phyloP scores from a whole-genome alignment of 2,113 vertebrate genomes.

The Phodopus roborovskii region DNA sequence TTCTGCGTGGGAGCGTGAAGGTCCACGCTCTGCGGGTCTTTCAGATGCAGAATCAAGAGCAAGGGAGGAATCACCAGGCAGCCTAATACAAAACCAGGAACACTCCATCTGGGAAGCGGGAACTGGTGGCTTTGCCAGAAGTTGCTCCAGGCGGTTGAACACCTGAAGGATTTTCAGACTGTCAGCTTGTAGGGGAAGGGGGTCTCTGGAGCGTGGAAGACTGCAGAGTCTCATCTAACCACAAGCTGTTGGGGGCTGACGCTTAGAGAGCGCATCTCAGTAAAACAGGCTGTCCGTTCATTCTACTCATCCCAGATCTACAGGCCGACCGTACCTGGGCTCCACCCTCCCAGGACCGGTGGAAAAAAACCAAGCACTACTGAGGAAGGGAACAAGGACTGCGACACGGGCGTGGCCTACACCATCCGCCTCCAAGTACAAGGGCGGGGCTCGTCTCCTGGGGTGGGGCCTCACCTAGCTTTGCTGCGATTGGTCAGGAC shows the following conservation, averaged over 20 bases:
- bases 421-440: not conserved
- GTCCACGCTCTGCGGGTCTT: too few species aligned
- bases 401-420: not conserved
- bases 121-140: not conserved
- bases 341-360: not conserved
- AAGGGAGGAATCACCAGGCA: not conserved
- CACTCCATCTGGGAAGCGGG: not conserved
- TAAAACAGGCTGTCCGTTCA: not conserved
- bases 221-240: not conserved
- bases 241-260: not conserved
- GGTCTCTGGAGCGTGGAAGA: too few species aligned
- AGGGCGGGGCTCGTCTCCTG: not conserved
- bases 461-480: not conserved
- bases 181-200: not conserved
- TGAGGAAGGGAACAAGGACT: not conserved
- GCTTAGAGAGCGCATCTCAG: not conserved
- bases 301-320: too few species aligned
- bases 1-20: too few species aligned
- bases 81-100: not conserved
- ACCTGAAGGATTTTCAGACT: not conserved
- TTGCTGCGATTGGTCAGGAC: not conserved
- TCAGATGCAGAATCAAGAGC: not conserved
- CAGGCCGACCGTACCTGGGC: fast-evolving
- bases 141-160: not conserved
- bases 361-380: not conserved